Evolutionary conservation across 2,888 invertebrate genomes (phyloP).

Genomic region (Prosopocoilus inquinatus): DNA sequence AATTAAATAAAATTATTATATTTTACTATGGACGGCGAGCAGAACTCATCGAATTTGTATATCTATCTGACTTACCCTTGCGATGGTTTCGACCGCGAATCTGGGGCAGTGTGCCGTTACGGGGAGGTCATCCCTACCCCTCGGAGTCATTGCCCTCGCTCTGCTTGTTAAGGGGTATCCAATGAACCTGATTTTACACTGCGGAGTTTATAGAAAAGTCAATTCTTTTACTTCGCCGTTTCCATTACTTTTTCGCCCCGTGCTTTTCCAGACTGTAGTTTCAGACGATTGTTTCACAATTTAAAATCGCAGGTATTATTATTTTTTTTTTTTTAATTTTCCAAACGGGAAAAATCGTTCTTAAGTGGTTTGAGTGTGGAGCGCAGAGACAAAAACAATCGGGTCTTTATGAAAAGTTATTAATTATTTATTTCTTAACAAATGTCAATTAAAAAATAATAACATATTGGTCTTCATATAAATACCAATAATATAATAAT

Average conservation of each 20-base stretch:
- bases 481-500: conserved; percentile 20
- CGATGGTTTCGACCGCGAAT: conserved; percentile 28
- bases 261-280: not conserved
- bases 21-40: not conserved
- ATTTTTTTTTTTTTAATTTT: not conserved
- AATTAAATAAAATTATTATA: not conserved
- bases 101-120: conserved; percentile 47
- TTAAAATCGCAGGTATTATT: not conserved
- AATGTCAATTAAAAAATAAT: conserved; percentile 25
- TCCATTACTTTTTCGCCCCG: conserved; percentile 6
- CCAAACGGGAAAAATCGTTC: not conserved
- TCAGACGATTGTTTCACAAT: not conserved
- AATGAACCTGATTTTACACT: conserved; percentile 24
- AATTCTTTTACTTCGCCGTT: conserved; percentile 11
- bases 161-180: conserved; percentile 17
- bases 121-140: conserved; percentile 31
- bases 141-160: conserved; percentile 40
- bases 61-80: conserved; percentile 20
- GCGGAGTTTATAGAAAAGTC: conserved; percentile 16
- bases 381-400: not conserved
- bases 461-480: conserved; percentile 21
- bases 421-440: conserved; percentile 28
- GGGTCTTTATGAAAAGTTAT: conserved; percentile 12
- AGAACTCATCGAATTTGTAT: not conserved
- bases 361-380: not conserved